These are phyloP conservation scores for Leptodactylus fuscus DNA, from an alignment of 2,113 vertebrate genomes.

Conservation along the genomic window DNA sequence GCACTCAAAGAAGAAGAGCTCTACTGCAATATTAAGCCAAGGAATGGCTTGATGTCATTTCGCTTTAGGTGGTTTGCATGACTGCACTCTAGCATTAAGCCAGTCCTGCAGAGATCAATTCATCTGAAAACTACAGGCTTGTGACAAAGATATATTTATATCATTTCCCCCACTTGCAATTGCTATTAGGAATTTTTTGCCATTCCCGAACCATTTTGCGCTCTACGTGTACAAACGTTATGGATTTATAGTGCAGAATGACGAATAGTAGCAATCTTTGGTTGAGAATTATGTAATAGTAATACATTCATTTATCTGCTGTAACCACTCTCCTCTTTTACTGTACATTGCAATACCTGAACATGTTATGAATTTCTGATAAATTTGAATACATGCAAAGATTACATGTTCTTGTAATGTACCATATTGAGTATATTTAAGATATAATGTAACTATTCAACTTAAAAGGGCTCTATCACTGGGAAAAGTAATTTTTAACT, in stretches of 20 bases:
- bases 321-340: background rate
- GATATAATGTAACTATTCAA: background rate
- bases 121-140: constrained; percentile 32
- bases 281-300: background rate
- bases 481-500: too few species aligned
- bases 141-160: constrained; percentile 41
- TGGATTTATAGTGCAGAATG: constrained; percentile 17
- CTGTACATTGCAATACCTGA: constrained; percentile 7
- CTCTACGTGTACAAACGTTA: background rate
- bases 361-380: constrained; percentile 20
- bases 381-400: constrained; percentile 15
- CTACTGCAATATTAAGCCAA: constrained; percentile 10
- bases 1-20: background rate
- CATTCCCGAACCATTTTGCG: constrained; percentile 3
- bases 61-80: constrained; percentile 45
- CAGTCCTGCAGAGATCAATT: constrained; percentile 48
- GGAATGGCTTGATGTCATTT: constrained; percentile 33
- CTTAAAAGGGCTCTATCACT: too few species aligned
- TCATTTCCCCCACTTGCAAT: constrained; percentile 4
- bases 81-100: constrained; percentile 42
- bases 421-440: background rate
- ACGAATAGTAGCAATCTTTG: constrained; percentile 16
- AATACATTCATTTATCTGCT: constrained; percentile 17
- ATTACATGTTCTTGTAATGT: background rate
- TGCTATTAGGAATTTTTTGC: constrained; percentile 5